Base-by-base conservation (phyloP, 2,113 vertebrate genomes). In the Anoplopoma fimbria region DNA sequence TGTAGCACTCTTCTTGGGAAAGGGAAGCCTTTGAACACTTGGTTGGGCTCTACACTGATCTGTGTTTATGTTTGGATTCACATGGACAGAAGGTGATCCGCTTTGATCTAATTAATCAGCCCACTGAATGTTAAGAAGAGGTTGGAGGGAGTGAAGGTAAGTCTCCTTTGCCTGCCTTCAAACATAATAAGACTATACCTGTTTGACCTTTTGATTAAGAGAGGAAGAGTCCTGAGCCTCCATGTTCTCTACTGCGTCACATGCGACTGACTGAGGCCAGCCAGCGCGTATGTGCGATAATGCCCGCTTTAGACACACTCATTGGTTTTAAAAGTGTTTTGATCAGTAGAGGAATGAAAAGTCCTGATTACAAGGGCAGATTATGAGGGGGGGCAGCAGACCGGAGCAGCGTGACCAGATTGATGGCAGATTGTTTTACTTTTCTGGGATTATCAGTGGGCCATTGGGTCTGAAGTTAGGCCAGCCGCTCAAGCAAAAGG, bases 361-460 rank as follows among this genome's bases (percentile, higher is more conserved):
- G 61, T 82, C 72, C 79, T 49, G 85, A 82, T 88, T 80, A 65
- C 62, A 42, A 61, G 38, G 17, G 67, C 69, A 86, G 85, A 85
- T 91, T 90, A 88, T 49, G 40, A 81, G 72, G 68, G 36, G 49
- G 58, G 74, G 77, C 73, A 81, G 60, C 75, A 68, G 87, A 86
- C 69, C 81, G 63, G 61, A 72, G 83, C 75, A 81, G 65, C 34
- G 69, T 91, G 88, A 91, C 86, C 85, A 87, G 88, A 91, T 85
- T 92, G 85, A 89, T 79, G 69, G 74, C 87, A 86, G 88, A 92
- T 92, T 92, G 75, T 86, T 91, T 87, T 82, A 69, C 27, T 33
- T 78, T 70, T 64, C 75, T 42, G 68, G 87, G 88, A 93, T 92
- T 88, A 92, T 75, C 36, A 73, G 70, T 65, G 62, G 68, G 71